Evolutionary conservation across 2,888 invertebrate genomes (phyloP), one percentile per base, ranked within the genome.

Genomic region (Amphimallon solstitiale): DNA sequence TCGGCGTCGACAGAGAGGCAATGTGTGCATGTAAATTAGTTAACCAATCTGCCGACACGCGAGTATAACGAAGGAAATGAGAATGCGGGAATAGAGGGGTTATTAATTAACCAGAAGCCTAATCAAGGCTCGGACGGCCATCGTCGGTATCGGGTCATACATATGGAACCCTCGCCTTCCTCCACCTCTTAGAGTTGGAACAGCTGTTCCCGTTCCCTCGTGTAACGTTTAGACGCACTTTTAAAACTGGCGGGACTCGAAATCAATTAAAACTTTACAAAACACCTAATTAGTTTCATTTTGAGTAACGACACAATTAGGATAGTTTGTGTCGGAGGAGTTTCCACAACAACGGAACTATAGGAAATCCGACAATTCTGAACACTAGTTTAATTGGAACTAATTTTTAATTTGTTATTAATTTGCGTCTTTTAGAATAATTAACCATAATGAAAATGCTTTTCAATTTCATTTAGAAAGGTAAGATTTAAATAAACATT

Each of bases 101-200:
- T 84, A 85, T 85, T 85, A 85, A 85, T 85, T 85, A 85, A 84
- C 84, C 83, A 84, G 84, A 84, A 84, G 84, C 83, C 84, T 84
- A 85, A 85, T 85, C 84, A 85, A 85, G 84, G 81, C 75, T 73
- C 66, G 70, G 71, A 68, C 72, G 72, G 70, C 70, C 70, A 70
- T 71, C 71, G 68, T 40, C 63, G 68, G 66, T 40, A 48, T 61
- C 40, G 12, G 64, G 63, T 68, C 71, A 71, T 73, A 71, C 71
- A 75, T 73, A 74, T 72, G 73, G 71, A 73, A 71, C 70, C 72
- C 72, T 74, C 49, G 74, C 69, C 70, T 62, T 64, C 21, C 56
- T 65, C 65, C 68, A 66, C 68, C 54, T 54, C 54, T 23, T 56
- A 56, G 43, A 56, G 12, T 21, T n/a, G 54, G 56, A 56, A 56